Percentiles rank a stretch among this genome's conserved stretches.
phyloP scores from a whole-genome alignment of 2,888 invertebrate species.

The Piscicola geometra region DNA sequence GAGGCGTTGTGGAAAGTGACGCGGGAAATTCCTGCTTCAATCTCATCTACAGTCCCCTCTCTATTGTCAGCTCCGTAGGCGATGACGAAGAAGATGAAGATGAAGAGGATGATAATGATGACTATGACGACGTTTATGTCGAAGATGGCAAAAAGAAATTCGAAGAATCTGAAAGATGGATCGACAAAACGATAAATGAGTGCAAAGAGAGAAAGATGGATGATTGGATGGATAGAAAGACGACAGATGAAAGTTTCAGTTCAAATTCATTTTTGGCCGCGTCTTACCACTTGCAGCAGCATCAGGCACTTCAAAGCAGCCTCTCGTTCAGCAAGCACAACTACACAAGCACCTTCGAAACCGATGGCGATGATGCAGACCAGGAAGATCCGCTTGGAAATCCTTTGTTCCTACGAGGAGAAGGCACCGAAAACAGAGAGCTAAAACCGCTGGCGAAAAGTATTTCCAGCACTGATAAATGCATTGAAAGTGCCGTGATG shows the following conservation, averaged over 20 bases:
- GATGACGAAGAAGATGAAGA: not conserved
- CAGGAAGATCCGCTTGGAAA: too few relatives aligned
- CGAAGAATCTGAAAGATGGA: not conserved
- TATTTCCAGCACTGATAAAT: too few relatives aligned
- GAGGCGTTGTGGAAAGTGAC: too few relatives aligned
- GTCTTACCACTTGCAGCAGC: not conserved
- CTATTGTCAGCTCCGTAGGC: not conserved
- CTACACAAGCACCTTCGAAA: too few relatives aligned
- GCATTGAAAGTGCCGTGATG: too few relatives aligned
- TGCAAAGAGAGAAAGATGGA: not conserved
- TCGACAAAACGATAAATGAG: not conserved
- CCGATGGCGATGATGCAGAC: too few relatives aligned
- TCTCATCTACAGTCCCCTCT: not conserved
- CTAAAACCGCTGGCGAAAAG: too few relatives aligned
- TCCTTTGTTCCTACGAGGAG: too few relatives aligned
- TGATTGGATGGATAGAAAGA: constrained; percentile 6
- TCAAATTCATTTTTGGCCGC: not conserved
- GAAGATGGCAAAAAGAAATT: not conserved
- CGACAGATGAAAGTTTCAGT: constrained; percentile 1
- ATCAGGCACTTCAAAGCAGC: too few relatives aligned
- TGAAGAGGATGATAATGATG: not conserved
- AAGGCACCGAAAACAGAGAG: too few relatives aligned
- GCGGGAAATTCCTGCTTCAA: not conserved
- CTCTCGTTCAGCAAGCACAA: too few relatives aligned
- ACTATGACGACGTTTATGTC: not conserved